Conservation (phyloP, 2,888 invertebrate genomes). For the Oxytorus armatus region DNA sequence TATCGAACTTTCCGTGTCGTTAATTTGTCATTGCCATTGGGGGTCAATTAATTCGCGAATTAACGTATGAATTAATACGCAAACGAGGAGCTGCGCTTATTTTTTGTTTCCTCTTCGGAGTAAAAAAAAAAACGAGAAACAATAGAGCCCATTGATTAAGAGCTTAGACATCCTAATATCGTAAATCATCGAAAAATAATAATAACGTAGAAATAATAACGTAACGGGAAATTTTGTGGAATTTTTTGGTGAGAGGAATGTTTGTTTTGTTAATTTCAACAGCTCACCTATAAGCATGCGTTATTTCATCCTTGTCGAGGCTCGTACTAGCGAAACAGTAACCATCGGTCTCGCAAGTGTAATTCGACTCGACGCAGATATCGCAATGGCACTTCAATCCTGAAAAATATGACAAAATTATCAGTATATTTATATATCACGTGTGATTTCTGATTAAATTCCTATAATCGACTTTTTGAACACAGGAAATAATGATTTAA, state of each 20-base stretch:
- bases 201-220: background rate
- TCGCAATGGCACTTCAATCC: constrained; percentile 94
- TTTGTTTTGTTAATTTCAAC: constrained; percentile 1
- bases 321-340: constrained; percentile 94
- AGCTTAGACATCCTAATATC: background rate
- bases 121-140: background rate
- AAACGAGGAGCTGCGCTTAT: constrained; percentile 3
- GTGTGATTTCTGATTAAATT: background rate
- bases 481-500: background rate
- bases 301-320: constrained; percentile 87
- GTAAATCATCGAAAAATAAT: background rate
- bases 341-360: constrained; percentile 95
- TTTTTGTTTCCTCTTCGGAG: background rate
- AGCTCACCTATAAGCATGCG: constrained; percentile 92
- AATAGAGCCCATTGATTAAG: background rate
- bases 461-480: background rate
- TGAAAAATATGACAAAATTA: constrained; percentile 81
- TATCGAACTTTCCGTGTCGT: background rate
- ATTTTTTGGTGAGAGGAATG: background rate
- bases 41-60: constrained; percentile 18
- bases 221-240: background rate
- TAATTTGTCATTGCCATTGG: constrained; percentile 12
- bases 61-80: background rate
- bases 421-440: too few species aligned
- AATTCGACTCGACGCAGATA: constrained; percentile 90